Conservation (phyloP, 2,113 vertebrate species). For the Pogonocichla stellata region DNA sequence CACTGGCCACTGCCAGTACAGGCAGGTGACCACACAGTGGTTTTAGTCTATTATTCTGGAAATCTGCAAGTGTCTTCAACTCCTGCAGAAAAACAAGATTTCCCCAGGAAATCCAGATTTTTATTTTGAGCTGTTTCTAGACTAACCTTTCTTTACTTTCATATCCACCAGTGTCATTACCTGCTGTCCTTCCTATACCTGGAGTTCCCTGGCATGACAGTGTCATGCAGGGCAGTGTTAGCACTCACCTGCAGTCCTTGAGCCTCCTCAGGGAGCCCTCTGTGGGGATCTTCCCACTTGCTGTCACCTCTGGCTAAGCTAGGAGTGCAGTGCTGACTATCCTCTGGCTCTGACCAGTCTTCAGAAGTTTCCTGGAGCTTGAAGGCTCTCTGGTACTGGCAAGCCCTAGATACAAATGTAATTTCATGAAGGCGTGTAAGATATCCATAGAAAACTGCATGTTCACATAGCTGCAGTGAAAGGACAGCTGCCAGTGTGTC, state of each 20-base stretch:
- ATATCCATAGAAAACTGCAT: not conserved
- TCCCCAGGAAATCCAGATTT: not conserved
- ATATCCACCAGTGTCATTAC: not conserved
- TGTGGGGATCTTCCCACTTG: not conserved
- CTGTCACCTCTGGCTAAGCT: not conserved
- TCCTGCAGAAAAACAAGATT: not conserved
- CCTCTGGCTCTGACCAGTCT: not conserved
- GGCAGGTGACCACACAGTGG: not conserved
- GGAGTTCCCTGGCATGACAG: not conserved
- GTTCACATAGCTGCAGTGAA: not conserved
- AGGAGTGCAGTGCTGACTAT: not conserved
- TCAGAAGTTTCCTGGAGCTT: not conserved
- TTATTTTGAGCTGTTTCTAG: not conserved
- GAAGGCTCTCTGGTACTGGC: not conserved
- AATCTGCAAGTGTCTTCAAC: not conserved
- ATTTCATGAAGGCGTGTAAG: not conserved
- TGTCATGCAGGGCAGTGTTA: rapidly evolving
- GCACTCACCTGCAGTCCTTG: not conserved
- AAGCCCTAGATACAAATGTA: not conserved
- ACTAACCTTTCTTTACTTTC: not conserved
- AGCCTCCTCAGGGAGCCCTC: not conserved
- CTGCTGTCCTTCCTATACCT: not conserved
- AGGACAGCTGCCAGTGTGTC: not conserved
- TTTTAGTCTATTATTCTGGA: not conserved
- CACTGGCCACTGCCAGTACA: not conserved